Evolutionary conservation across 1,140 invertebrate genomes (phyloP).

Genomic region (Nasonia giraulti): DNA sequence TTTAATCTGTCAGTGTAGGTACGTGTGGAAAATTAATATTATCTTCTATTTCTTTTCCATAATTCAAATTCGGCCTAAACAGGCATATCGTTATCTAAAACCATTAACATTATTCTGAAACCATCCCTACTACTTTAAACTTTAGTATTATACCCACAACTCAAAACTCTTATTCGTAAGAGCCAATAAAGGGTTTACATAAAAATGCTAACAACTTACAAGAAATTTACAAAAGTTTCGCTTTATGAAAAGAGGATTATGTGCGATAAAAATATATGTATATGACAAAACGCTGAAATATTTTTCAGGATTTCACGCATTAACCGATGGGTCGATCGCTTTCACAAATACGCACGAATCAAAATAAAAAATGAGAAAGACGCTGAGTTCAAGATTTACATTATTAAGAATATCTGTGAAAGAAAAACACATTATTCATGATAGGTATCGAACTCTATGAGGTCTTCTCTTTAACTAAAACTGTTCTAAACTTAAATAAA

Average conservation of each 20-base stretch:
- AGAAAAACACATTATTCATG: not conserved
- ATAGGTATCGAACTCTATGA: not conserved
- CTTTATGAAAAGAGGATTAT: not conserved
- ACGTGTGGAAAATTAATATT: not conserved
- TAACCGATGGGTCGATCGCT: not conserved
- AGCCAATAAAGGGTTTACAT: not conserved
- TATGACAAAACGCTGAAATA: not conserved
- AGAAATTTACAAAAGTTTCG: slow-evolving; percentile 34
- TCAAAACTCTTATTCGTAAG: not conserved
- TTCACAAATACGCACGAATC: not conserved
- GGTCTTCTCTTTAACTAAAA: not conserved
- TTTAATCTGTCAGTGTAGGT: slow-evolving; percentile 20
- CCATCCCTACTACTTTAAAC: not conserved
- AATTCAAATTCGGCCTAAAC: slow-evolving; percentile 10
- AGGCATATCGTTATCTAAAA: not conserved
- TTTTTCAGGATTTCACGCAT: not conserved
- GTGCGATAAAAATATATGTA: not conserved
- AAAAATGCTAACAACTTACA: not conserved
- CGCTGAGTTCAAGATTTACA: not conserved
- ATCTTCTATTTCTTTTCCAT: not conserved
- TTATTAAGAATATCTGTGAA: not conserved
- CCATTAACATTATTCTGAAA: not conserved
- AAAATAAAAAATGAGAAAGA: not conserved
- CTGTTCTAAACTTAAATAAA: not conserved
- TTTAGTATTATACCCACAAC: not conserved